Evolutionary conservation across 2,113 vertebrate genomes (phyloP).

Genomic region (Carollia perspicillata): DNA sequence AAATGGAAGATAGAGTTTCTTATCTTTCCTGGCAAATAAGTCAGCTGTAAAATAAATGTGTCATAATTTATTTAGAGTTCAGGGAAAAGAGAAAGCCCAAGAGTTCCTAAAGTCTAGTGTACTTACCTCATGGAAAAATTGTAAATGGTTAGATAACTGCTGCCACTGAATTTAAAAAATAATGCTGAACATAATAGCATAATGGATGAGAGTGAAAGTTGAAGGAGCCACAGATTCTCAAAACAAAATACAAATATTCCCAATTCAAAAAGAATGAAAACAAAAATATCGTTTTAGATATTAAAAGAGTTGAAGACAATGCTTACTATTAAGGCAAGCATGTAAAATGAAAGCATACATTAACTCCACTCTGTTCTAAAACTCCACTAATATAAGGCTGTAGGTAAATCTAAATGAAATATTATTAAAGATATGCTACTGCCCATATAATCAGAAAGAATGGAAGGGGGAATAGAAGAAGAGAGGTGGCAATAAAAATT

Average conservation of each 20-base stretch:
- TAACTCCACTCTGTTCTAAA: not conserved
- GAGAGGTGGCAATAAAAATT: not conserved
- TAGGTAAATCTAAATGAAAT: not conserved
- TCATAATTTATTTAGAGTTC: constrained; percentile 77
- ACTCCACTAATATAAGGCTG: not conserved
- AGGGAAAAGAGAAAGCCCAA: constrained; percentile 58
- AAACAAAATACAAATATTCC: not conserved
- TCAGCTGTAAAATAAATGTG: constrained; percentile 66
- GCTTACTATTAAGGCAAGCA: not conserved
- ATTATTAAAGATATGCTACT: not conserved
- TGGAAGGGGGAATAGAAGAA: not conserved
- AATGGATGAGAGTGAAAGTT: not conserved
- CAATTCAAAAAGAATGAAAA: not conserved
- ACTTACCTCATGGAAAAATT: constrained; percentile 59
- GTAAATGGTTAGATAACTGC: constrained; percentile 4
- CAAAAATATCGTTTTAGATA: not conserved
- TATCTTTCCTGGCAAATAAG: constrained; percentile 73
- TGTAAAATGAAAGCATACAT: not conserved
- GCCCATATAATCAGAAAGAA: not conserved
- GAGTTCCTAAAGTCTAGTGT: constrained; percentile 48
- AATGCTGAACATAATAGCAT: not conserved
- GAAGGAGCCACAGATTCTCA: not conserved
- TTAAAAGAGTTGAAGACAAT: not conserved
- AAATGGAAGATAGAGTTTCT: constrained; percentile 73
- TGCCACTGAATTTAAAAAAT: constrained; percentile 25